phyloP scores from a whole-genome alignment of 2,113 vertebrate genomes.

The Siphamia tubifer region DNA sequence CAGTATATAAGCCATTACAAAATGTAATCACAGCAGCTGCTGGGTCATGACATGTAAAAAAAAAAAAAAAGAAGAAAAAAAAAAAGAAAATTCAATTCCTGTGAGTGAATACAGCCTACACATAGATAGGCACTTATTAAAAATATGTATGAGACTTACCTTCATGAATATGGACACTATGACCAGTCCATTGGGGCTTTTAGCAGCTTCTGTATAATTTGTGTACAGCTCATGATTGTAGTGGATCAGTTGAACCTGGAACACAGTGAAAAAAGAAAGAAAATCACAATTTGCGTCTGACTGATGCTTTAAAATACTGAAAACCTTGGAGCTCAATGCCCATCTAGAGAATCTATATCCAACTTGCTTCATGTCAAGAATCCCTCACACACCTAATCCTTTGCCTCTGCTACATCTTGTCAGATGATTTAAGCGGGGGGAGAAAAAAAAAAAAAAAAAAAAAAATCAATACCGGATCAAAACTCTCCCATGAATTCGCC shows the following conservation, averaged over 20 bases:
- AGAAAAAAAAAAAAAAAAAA: too few relatives aligned
- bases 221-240: conserved; percentile 98
- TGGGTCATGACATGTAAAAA: not conserved
- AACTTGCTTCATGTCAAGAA: not conserved
- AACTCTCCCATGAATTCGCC: not conserved
- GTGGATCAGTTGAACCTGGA: conserved; percentile 98
- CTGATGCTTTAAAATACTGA: not conserved
- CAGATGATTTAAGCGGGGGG: conserved; percentile 32
- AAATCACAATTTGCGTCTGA: not conserved
- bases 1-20: not conserved
- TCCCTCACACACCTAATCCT: not conserved
- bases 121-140: not conserved
- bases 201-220: conserved; percentile 97
- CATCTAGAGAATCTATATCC: not conserved
- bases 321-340: not conserved
- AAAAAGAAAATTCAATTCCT: not conserved
- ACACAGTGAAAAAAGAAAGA: conserved; percentile 32
- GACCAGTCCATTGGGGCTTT: conserved; percentile 97
- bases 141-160: conserved; percentile 79
- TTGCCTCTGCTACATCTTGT: not conserved
- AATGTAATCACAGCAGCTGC: not conserved
- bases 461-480: conserved; percentile 32
- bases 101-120: not conserved
- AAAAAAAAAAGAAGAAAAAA: too few relatives aligned
- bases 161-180: conserved; percentile 99